Evolutionary conservation across 2,797 vertebrate species (phyloP).

Genomic region (Microcaecilia unicolor): DNA sequence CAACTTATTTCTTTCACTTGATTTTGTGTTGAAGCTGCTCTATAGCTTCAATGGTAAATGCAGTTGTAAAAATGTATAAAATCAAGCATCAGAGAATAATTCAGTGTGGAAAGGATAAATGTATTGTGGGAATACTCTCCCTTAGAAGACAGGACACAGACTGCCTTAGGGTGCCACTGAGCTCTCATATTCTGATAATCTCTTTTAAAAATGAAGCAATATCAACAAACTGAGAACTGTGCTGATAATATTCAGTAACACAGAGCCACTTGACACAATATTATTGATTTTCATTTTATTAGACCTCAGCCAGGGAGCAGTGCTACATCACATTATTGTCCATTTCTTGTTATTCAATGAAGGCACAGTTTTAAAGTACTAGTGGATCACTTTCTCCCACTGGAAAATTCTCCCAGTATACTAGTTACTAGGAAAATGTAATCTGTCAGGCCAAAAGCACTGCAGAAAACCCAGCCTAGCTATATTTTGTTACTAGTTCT

Average conservation of each 20-base stretch:
- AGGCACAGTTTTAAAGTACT: neutral
- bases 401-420: neutral
- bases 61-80: conserved; percentile 31
- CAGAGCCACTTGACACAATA: neutral
- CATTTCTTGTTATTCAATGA: neutral
- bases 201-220: neutral
- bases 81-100: conserved; percentile 20
- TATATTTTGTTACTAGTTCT: conserved; percentile 1
- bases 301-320: neutral
- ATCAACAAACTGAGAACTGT: neutral
- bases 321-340: conserved; percentile 3
- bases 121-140: conserved; percentile 14
- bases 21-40: conserved; percentile 16
- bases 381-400: neutral
- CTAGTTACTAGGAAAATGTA: too few relatives aligned
- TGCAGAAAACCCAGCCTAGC: neutral
- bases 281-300: conserved; percentile 11
- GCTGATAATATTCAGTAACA: neutral
- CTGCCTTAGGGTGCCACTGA: conserved; percentile 5
- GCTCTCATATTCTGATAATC: neutral
- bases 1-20: conserved; percentile 7
- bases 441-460: neutral
- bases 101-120: conserved; percentile 20
- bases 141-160: neutral
- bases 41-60: conserved; percentile 23